Evolutionary conservation across 2,113 vertebrate species (phyloP), one percentile per base, ranked within the genome.

Genomic region (Malurus alboscapulatus): DNA sequence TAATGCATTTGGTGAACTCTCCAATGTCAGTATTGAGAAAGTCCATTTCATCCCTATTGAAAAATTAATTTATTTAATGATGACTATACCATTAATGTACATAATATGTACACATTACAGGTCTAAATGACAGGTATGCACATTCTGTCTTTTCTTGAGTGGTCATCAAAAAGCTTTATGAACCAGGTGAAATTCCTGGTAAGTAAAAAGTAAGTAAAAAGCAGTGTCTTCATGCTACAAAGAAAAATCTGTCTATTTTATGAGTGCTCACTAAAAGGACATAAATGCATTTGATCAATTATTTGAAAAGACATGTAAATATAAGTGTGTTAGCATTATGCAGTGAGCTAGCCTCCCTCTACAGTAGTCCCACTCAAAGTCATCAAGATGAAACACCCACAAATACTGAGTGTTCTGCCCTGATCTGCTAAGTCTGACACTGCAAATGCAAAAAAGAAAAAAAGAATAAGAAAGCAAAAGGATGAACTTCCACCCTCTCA

Each of bases 361-460:
- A 47, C 69, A 84, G 24, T 5, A 81, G 27, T 68, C 55, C 65
- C 55, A 67, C 73, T 81, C 65, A 87, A 79, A 87, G 9, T 84
- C 75, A 55, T 74, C 76, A 81, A 45, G 66, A 84, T 42, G 53
- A 90, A 91, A 96, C 65, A 84, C 81, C 53, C 88, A 88, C 75
- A 88, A 78, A 92, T 50, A 63, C 80, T 61, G 42, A 90, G 72
- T 22, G 12, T 47, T 79, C 74, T 91, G 69, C 50, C 34, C 42
- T 75, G 15, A 87, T 89, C 81, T 93, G 54, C 66, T 61, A 88
- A 71, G 69, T 88, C 86, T 87, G 84, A 82, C 50, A 34, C 74
- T 44, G 53, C 63, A 68, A 95, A 93, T 19, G 14, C 19, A 81
- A 59, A 58, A 50, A 5, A 27, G 26, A 50, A 20, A 55, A 48